Evolutionary conservation across 92 coral and sea anemone species (phyloP), one percentile per base, ranked within the genome.

Genomic region (Phenganax stokvisi): DNA sequence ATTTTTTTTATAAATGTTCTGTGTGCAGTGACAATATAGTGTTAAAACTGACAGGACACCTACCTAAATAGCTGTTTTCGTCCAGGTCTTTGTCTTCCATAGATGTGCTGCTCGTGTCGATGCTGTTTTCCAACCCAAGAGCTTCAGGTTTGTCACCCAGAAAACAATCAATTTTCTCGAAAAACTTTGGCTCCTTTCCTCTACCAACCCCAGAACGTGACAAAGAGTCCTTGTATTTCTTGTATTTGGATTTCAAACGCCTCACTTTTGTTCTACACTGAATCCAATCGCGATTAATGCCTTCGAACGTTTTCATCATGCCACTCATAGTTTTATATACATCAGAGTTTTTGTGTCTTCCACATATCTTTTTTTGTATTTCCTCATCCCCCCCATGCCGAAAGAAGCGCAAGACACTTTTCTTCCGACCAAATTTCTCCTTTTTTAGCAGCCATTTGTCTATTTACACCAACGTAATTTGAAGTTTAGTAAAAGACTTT

Each of bases 91-190:
- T 20, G 25, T 20, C 25, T 20, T 20, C 25, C 25, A 20, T 20
- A 20, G 25, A 20, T 20, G 25, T 20, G 25, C 25, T 20, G 25
- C 25, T 55, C 31, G 78, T 82, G 56, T 82, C 85, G 6, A 71
- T 47, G 70, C 58, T 53, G 20, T 82, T 61, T n/a, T 71, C 57
- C 25, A 82, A 70, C 15, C 85, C 85, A 27, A 27, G 56, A 54
- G 85, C 85, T 71, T 82, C 85, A 7, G 85, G 85, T 37, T 56
- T 54, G 60, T 82, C 85, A 56, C 85, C 79, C 17, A 82, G 51
- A 56, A 82, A 68, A 57, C 69, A 11, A 58, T 82, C 85, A 68
- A 82, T 75, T 57, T 52, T 68, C 27, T 70, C 25, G 51, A 82
- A 82, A 71, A 71, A 71, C 68, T 37, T 71, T 6, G 85, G 85